These are phyloP conservation scores for Graptemys geographica DNA, from an alignment of 2,797 vertebrate species.

Conservation along the genomic window DNA sequence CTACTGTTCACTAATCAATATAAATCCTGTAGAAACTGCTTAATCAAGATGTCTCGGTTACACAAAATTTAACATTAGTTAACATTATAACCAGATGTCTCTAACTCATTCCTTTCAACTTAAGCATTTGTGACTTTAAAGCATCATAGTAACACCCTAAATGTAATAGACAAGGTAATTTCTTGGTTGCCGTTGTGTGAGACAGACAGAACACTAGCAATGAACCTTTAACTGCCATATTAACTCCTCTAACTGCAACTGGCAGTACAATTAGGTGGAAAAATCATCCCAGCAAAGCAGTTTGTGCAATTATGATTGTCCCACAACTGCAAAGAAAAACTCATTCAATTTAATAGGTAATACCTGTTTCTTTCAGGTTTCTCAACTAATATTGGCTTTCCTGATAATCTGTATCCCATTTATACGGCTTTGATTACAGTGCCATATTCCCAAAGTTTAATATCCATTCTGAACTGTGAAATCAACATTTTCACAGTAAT, in stretches of 20 bases:
- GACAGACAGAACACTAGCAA: neutral
- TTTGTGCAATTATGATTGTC: neutral
- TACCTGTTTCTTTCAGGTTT: neutral
- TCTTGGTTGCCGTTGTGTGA: neutral
- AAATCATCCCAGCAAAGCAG: neutral
- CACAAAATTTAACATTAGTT: neutral
- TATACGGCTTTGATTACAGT: neutral
- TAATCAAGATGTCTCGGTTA: neutral
- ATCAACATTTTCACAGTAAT: fast-evolving
- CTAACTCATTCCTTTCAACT: neutral
- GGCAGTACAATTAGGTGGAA: slow-evolving; percentile 41
- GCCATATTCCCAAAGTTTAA: fast-evolving
- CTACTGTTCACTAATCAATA: neutral
- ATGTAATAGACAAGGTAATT: slow-evolving; percentile 49
- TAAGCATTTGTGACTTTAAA: slow-evolving; percentile 30
- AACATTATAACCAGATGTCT: neutral
- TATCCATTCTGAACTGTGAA: neutral
- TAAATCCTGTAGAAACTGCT: neutral
- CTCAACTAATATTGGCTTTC: neutral
- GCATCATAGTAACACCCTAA: slow-evolving; percentile 21
- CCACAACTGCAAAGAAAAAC: neutral
- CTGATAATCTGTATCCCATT: neutral
- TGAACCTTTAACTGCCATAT: slow-evolving; percentile 29
- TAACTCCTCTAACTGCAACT: slow-evolving; percentile 57
- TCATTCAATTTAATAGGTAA: neutral